Conservation (phyloP, 2,113 vertebrate genomes). For the Apodemus sylvaticus region DNA sequence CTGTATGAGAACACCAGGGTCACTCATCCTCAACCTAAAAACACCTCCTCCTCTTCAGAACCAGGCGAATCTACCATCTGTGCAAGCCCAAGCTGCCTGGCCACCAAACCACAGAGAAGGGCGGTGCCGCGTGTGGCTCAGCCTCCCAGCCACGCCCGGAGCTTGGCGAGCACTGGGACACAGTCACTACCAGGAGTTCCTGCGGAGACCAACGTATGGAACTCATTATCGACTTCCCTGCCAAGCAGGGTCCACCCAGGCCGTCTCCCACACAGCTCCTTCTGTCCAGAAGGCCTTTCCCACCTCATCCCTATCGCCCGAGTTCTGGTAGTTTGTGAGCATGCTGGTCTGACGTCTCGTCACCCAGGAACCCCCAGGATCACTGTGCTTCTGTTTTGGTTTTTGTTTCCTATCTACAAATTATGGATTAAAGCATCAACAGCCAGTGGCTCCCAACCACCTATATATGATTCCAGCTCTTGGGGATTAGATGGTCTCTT, state of each 20-base stretch:
- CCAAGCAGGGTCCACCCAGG: conserved; percentile 23
- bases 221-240: conserved; percentile 37
- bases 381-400: not conserved
- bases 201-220: conserved; percentile 27
- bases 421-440: not conserved
- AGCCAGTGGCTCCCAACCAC: not conserved
- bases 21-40: not conserved
- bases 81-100: not conserved
- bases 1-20: not conserved
- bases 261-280: not conserved
- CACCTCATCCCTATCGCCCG: not conserved
- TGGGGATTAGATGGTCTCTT: not conserved
- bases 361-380: not conserved
- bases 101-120: not conserved
- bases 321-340: not conserved
- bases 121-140: not conserved
- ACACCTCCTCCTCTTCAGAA: not conserved
- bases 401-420: not conserved
- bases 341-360: not conserved
- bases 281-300: not conserved
- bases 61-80: not conserved
- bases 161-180: not conserved
- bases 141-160: not conserved
- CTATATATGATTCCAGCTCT: not conserved
- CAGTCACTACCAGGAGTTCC: not conserved